Evolutionary conservation across 1,140 invertebrate species (phyloP).

Genomic region (Eurytemora carolleeae): DNA sequence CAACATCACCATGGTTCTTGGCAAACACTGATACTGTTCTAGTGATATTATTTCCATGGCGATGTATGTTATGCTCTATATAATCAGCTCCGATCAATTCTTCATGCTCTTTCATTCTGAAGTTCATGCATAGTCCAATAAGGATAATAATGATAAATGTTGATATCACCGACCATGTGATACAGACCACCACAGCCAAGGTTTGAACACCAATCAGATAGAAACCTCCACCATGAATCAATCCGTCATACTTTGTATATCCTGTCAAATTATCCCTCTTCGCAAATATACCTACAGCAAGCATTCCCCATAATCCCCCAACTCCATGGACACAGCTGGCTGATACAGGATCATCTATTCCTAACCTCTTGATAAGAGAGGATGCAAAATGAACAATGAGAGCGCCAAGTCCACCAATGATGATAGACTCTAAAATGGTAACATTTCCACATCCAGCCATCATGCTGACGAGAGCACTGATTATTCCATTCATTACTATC

Average conservation of each 20-base stretch:
- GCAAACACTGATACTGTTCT: no score
- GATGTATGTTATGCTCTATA: conserved; percentile 56
- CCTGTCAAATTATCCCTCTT: conserved; percentile 54
- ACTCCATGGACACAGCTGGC: no score
- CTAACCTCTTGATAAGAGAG: conserved; percentile 48
- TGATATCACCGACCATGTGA: conserved; percentile 44
- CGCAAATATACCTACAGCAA: conserved; percentile 76
- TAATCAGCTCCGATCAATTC: conserved; percentile 70
- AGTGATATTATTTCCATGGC: no score
- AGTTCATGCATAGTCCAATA: no score
- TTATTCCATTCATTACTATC: conserved; percentile 44
- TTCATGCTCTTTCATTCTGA: conserved; percentile 59
- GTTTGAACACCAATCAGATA: conserved; percentile 62
- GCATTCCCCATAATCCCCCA: conserved; percentile 43
- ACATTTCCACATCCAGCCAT: conserved; percentile 80
- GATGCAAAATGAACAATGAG: conserved; percentile 43
- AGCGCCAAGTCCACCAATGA: conserved; percentile 59
- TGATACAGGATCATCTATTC: no score
- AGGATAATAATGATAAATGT: conserved; percentile 44
- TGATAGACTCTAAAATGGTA: conserved; percentile 56
- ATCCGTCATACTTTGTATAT: conserved; percentile 42
- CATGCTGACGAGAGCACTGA: conserved; percentile 63
- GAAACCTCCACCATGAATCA: conserved; percentile 45
- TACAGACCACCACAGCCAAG: conserved; percentile 44
- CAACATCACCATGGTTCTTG: no score